Base-by-base conservation (phyloP, 2,888 invertebrate species). In the Torymus tubicola region DNA sequence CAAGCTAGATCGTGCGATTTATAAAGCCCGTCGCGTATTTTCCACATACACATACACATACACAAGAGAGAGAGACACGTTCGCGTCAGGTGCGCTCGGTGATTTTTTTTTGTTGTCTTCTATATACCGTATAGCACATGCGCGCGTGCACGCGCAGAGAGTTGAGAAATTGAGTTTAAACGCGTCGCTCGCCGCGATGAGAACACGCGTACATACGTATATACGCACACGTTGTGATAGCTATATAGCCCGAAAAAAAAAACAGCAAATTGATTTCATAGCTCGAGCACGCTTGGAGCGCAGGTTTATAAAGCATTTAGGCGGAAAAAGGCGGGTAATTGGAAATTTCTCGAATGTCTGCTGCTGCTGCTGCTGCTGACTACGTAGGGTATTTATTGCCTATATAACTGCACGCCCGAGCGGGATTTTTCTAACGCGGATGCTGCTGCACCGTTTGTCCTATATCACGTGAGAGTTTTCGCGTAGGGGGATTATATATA, bases 91-190 rank as follows among this genome's bases (percentile, higher is more conserved):
- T 24, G 61, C 55, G 8, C 18, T 4, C 12, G 52, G 1, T 21
- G 21, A 21, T 21, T 21, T 21, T 21, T 21, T 21, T 21, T 42
- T 42, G 1, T 42, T n/a, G n/a, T n/a, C n/a, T 42, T 42, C 10
- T 42, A 4, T 31, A 31, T 8, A 21, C 1, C 21, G 31, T 31
- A 31, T 8, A 21, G 2, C 21, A 2, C 21, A 53, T 12, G 63
- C 21, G n/a, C n/a, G 21, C 16, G 71, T 11, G 53, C 16, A 2
- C 31, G 73, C 31, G 57, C 57, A n/a, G 31, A 53, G 60, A n/a
- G 74, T 67, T 65, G 71, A 75, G 80, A 75, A 75, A 75, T 80
- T 75, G 80, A 80, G 75, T 80, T 67, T 69, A 71, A 80, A 71
- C 71, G 42, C 67, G 12, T 57, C 52, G 63, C 31, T 8, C 16